A percentile compares a stretch with the other conserved stretches of the same genome.
These are phyloP conservation scores for Helogale parvula DNA, from an alignment of 2,113 vertebrate genomes.

Conservation along the genomic window DNA sequence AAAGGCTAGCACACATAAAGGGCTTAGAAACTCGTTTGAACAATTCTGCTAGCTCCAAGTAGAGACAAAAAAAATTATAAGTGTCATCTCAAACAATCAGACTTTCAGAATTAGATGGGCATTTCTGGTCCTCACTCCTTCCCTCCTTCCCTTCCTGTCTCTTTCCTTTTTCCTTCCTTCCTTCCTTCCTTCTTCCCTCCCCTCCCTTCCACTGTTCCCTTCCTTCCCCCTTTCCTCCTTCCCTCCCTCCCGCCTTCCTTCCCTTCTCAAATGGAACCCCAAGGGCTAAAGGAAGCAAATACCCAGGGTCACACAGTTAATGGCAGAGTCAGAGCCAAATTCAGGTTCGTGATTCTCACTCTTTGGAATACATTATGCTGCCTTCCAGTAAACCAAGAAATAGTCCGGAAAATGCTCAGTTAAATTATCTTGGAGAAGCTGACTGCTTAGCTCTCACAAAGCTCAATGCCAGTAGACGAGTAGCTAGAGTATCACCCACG, in stretches of 20 bases:
- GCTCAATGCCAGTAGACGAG: background rate
- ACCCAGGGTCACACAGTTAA: background rate
- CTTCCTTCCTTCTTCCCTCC: too few relatives aligned
- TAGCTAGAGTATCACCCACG: background rate
- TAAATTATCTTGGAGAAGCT: background rate
- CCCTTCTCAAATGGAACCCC: background rate
- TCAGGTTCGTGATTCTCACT: conserved; percentile 4
- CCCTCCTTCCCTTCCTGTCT: rapidly evolving
- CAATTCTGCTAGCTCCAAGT: background rate
- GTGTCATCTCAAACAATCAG: background rate
- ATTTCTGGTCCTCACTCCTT: background rate
- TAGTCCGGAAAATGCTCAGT: background rate
- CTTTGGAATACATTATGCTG: background rate
- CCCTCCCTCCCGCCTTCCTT: background rate
- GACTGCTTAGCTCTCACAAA: background rate
- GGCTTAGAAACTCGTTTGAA: conserved; percentile 34
- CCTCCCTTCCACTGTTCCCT: background rate
- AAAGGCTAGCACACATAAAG: conserved; percentile 27
- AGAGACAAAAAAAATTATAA: conserved; percentile 50
- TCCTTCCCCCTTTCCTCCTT: background rate
- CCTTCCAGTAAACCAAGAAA: background rate
- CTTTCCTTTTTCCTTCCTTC: rapidly evolving
- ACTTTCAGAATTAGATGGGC: background rate
- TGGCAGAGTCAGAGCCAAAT: background rate
- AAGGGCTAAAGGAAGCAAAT: background rate